phyloP scores from a whole-genome alignment of 2,113 vertebrate genomes.

The Plecotus auritus region DNA sequence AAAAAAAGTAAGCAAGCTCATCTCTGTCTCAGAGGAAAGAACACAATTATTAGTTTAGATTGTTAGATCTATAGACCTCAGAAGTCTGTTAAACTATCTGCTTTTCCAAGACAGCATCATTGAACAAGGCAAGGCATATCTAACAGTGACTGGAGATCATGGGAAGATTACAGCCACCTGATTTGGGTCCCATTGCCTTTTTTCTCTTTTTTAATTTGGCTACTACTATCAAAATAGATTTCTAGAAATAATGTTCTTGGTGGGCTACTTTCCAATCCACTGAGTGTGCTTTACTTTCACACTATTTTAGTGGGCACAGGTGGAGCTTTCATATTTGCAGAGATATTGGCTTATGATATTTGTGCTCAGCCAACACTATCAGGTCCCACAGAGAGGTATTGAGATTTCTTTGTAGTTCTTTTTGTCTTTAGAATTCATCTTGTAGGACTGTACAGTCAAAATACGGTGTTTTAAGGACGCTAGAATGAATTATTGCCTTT shows the following conservation, averaged over 20 bases:
- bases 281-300: background rate
- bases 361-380: background rate
- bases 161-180: background rate
- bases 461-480: background rate
- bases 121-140: background rate
- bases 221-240: background rate
- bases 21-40: background rate
- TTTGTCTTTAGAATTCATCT: background rate
- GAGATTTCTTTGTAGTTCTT: background rate
- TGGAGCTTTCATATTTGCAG: background rate
- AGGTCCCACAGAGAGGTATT: background rate
- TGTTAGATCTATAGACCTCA: background rate
- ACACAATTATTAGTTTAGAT: background rate
- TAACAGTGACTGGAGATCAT: background rate
- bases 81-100: background rate
- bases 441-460: background rate
- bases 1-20: background rate
- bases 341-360: background rate
- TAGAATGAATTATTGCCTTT: background rate
- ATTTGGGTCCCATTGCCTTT: background rate
- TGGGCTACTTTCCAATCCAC: background rate
- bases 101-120: background rate
- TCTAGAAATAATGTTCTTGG: background rate
- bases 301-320: background rate
- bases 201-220: background rate